Conservation (phyloP, 1,140 invertebrate genomes). For the Philotrypesis tridentata region DNA sequence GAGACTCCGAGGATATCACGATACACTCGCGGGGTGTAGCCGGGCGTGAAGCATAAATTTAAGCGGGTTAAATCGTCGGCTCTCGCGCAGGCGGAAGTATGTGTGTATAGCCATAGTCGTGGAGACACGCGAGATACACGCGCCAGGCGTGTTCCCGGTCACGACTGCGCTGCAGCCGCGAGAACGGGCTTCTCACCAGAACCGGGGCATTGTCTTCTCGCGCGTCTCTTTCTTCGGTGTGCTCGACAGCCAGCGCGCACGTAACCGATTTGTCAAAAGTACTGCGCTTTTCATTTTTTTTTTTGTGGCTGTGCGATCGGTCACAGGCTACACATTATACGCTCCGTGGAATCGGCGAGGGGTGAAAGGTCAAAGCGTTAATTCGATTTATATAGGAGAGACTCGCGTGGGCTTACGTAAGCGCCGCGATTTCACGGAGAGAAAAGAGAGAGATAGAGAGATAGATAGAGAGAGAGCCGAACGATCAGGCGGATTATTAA, state of each 20-base stretch:
- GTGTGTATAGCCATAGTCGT: not conserved
- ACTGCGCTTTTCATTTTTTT: not conserved
- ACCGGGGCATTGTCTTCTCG: not conserved
- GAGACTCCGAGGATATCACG: not conserved
- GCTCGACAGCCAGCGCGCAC: not conserved
- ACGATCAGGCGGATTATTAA: conserved; percentile 10
- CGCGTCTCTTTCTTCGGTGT: not conserved
- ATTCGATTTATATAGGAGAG: not conserved
- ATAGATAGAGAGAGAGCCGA: not conserved
- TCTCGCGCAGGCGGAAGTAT: not conserved
- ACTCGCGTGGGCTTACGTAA: not conserved
- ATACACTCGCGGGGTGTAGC: not conserved
- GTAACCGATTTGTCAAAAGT: conserved; percentile 2
- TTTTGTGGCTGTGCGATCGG: no score
- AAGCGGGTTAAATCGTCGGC: not conserved
- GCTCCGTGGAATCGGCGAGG: not conserved
- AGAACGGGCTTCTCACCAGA: not conserved
- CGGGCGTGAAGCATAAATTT: conserved; percentile 38
- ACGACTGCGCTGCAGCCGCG: not conserved
- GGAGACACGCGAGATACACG: not conserved
- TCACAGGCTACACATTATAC: not conserved
- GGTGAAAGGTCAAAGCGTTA: not conserved
- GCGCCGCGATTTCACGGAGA: not conserved
- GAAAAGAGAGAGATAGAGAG: no score
- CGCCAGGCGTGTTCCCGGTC: not conserved